Conservation (phyloP, 2,888 invertebrate species). For the Hoplodrina blanda region DNA sequence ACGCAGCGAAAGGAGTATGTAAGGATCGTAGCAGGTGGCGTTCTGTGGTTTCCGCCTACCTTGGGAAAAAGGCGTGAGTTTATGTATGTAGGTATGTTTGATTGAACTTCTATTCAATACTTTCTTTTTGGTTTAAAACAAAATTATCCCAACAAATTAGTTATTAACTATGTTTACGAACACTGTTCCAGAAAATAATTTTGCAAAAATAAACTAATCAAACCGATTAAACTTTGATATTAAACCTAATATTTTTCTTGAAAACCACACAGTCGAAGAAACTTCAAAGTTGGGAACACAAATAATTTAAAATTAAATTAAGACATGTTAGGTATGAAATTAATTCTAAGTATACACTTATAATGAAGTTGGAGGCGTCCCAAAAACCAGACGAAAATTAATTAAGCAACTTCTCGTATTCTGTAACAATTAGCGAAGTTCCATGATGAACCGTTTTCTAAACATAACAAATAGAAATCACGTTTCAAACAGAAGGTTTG, state of each 20-base stretch:
- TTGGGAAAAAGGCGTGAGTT: too few relatives aligned
- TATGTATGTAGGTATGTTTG: too few relatives aligned
- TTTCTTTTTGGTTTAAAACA: neutral
- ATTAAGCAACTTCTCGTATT: constrained; percentile 64
- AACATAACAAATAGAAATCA: constrained; percentile 34
- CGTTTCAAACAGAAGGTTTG: constrained; percentile 38
- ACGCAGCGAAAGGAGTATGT: too few relatives aligned
- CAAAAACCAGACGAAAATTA: constrained; percentile 67
- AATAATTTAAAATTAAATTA: constrained; percentile 60
- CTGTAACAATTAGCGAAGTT: constrained; percentile 68
- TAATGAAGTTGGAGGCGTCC: constrained; percentile 50
- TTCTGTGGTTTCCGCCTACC: too few relatives aligned
- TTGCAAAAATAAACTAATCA: constrained; percentile 12
- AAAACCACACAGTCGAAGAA: constrained; percentile 18
- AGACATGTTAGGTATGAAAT: constrained; percentile 53
- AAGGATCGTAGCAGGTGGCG: too few relatives aligned
- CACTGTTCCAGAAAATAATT: neutral
- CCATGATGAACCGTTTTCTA: constrained; percentile 56
- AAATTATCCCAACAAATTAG: neutral
- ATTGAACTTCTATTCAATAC: too few relatives aligned
- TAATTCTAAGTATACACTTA: constrained; percentile 46
- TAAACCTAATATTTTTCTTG: constrained; percentile 51
- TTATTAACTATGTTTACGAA: neutral
- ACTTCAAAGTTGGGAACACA: constrained; percentile 45
- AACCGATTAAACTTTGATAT: constrained; percentile 27